These are phyloP conservation scores for Zootoca vivipara DNA, from an alignment of 2,113 vertebrate genomes.

Conservation along the genomic window DNA sequence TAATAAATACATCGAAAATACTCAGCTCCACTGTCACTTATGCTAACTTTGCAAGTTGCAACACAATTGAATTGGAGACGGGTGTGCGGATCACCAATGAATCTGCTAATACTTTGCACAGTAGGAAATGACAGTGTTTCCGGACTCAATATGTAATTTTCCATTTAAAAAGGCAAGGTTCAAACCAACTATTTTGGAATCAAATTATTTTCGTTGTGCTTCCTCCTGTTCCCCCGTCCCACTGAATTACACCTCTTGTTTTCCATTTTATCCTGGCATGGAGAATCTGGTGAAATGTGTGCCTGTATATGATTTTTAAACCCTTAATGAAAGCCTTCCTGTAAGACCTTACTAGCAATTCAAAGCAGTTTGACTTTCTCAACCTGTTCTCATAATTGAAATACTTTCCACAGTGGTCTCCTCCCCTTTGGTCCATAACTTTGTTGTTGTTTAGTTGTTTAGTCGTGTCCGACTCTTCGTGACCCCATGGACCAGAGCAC, in stretches of 20 bases:
- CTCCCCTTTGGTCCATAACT: neutral
- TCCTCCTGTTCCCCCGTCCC: neutral
- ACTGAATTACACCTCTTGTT: neutral
- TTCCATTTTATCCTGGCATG: neutral
- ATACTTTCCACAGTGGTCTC: neutral
- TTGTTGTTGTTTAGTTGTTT: no score
- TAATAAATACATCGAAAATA: neutral
- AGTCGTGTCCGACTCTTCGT: no score
- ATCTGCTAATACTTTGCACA: conserved; percentile 5
- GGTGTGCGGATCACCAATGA: neutral
- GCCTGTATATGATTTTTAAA: conserved; percentile 1
- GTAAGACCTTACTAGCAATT: conserved; percentile 8
- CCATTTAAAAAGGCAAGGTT: conserved; percentile 3
- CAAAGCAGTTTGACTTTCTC: neutral
- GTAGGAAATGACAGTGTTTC: neutral
- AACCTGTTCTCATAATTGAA: conserved; percentile 18
- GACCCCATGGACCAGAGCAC: no score
- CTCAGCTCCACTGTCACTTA: neutral
- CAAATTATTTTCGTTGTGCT: conserved; percentile 14
- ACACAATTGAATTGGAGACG: neutral
- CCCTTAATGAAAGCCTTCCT: conserved; percentile 29
- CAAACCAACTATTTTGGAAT: conserved; percentile 9
- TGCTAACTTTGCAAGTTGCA: neutral
- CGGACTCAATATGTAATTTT: conserved; percentile 1
- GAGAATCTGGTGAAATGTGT: conserved; percentile 24